phyloP scores from a whole-genome alignment of 92 coral and sea anemone species.

The Bergia puertoricense region DNA sequence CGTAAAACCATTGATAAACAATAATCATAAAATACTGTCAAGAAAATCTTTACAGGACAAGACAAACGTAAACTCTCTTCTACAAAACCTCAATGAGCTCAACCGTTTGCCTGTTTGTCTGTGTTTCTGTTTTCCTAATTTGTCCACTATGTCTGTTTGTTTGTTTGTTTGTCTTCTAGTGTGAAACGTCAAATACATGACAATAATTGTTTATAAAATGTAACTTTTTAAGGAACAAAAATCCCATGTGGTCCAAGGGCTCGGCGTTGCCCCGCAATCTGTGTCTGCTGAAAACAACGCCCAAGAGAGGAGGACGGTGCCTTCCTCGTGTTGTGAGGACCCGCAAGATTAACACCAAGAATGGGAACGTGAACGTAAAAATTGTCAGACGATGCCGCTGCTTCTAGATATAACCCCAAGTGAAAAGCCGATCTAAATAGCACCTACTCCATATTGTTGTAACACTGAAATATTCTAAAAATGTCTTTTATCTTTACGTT shows the following conservation, averaged over 20 bases:
- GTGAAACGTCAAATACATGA: too few relatives aligned
- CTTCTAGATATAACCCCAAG: background rate
- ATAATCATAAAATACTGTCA: too few relatives aligned
- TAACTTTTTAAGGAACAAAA: background rate
- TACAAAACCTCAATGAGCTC: too few relatives aligned
- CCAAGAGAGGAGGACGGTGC: background rate
- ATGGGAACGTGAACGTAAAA: background rate
- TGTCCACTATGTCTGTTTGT: too few relatives aligned
- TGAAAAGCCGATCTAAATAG: background rate
- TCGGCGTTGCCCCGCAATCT: conserved; percentile 7
- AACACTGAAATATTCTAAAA: background rate
- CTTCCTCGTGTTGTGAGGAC: conserved; percentile 8
- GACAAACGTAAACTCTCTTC: too few relatives aligned
- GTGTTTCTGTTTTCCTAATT: too few relatives aligned
- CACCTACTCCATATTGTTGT: background rate
- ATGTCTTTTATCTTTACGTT: too few relatives aligned
- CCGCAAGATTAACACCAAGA: background rate
- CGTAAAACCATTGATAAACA: too few relatives aligned
- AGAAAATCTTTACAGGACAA: too few relatives aligned
- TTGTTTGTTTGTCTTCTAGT: too few relatives aligned
- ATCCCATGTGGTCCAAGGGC: background rate
- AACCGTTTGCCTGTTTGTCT: too few relatives aligned
- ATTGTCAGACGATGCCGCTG: conserved; percentile 27
- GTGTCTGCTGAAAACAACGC: conserved; percentile 15
- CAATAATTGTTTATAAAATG: background rate